Conservation (phyloP, 2,888 invertebrate species). For the Hartigia nigra region DNA sequence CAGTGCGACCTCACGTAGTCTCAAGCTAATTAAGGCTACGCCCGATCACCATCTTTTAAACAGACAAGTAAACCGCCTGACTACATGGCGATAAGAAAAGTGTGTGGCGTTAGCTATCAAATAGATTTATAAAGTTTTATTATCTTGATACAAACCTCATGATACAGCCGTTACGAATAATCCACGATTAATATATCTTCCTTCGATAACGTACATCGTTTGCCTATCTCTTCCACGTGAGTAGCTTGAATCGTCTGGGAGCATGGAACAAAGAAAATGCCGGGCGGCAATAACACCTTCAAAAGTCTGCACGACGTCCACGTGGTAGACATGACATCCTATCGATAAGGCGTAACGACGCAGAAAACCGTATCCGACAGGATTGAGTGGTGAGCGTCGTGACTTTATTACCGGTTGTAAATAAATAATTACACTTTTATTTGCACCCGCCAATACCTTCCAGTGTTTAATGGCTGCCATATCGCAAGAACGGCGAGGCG, state of each 20-base stretch:
- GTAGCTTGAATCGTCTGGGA: not conserved
- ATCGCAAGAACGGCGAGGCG: not conserved
- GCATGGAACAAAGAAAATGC: not conserved
- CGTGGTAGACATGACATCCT: not conserved
- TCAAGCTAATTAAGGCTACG: not conserved
- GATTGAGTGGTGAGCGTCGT: slow-evolving; percentile 10
- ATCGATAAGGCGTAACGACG: slow-evolving; percentile 14
- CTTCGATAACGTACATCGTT: not conserved
- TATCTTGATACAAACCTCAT: too few species aligned
- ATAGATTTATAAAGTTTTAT: not conserved
- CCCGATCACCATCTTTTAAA: not conserved
- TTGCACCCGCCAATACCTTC: not conserved
- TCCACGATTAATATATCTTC: too few species aligned
- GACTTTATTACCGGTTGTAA: slow-evolving; percentile 35
- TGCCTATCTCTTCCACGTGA: not conserved
- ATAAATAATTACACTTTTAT: slow-evolving; percentile 37
- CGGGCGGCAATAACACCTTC: not conserved
- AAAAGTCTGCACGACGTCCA: not conserved
- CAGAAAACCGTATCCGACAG: not conserved
- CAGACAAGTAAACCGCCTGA: not conserved
- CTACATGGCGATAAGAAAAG: not conserved
- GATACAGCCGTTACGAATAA: too few species aligned
- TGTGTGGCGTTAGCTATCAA: not conserved
- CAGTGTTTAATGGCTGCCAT: not conserved
- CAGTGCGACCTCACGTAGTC: not conserved